Conservation (phyloP, 2,113 vertebrate genomes). For the Ceyx margarethae region DNA sequence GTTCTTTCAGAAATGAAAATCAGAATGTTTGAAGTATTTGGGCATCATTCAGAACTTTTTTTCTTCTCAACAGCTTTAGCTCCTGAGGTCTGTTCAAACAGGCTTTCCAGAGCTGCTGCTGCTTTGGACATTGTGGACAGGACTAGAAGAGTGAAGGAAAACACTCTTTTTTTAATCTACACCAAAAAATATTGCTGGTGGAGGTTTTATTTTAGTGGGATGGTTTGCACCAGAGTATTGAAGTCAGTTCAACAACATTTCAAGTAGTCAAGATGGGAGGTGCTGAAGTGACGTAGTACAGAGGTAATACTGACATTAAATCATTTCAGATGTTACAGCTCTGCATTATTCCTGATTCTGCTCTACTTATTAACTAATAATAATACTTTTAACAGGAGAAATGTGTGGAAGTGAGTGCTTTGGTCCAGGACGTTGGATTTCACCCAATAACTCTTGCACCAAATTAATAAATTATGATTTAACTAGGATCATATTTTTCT, state of each 20-base stretch:
- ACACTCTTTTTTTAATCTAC: background rate
- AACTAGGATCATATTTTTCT: constrained; percentile 49
- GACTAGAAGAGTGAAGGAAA: background rate
- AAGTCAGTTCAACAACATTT: background rate
- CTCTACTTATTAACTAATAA: constrained; percentile 41
- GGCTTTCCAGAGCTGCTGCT: background rate
- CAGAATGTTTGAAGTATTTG: background rate
- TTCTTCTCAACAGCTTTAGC: background rate
- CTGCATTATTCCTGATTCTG: constrained; percentile 19
- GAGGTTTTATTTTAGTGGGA: background rate
- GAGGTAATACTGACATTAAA: background rate
- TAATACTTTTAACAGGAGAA: constrained; percentile 22
- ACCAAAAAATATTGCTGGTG: background rate
- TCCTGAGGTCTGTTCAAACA: background rate
- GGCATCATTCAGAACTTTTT: background rate
- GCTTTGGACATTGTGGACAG: background rate
- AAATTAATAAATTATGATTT: constrained; percentile 53
- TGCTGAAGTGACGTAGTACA: background rate
- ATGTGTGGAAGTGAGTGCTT: constrained; percentile 13
- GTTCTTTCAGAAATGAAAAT: background rate
- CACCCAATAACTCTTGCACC: constrained; percentile 31
- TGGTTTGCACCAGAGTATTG: background rate
- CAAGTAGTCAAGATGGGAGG: background rate
- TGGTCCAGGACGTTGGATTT: constrained; percentile 49
- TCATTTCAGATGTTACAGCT: background rate